Evolutionary conservation across 2,888 invertebrate genomes (phyloP).

Genomic region (Caenorhabditis angaria): DNA sequence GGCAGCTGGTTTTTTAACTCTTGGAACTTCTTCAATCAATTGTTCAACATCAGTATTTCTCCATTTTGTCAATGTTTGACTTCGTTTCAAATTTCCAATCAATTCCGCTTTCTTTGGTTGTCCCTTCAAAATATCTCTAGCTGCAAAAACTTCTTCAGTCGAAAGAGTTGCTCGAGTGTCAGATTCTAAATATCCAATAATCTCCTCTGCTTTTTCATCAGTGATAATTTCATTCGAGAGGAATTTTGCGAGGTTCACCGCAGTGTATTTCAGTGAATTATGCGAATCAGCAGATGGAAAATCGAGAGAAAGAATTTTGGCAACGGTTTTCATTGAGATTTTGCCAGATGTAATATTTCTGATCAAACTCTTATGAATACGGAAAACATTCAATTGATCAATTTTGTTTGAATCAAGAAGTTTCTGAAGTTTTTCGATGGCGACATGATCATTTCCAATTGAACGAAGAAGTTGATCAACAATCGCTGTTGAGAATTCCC

Average conservation of each 20-base stretch:
- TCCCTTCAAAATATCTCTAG: conserved; percentile 7
- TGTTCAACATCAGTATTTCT: conserved; percentile 11
- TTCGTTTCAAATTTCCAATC: conserved; percentile 27
- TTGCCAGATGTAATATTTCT: not conserved
- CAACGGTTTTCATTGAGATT: conserved; percentile 13
- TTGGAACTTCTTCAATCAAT: conserved; percentile 16
- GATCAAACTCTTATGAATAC: conserved; percentile 1
- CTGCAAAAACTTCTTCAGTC: conserved; percentile 24
- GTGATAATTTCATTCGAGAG: conserved; percentile 29
- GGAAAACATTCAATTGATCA: conserved; percentile 8
- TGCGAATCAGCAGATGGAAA: conserved; percentile 12
- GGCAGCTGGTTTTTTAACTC: conserved; percentile 14
- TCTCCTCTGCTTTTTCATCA: conserved; percentile 9
- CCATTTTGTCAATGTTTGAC: conserved; percentile 40
- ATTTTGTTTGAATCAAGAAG: conserved; percentile 32
- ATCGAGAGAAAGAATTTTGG: conserved; percentile 25
- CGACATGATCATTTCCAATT: conserved; percentile 27
- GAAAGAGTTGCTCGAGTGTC: conserved; percentile 18
- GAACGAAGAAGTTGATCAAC: conserved; percentile 26
- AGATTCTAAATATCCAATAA: conserved; percentile 21
- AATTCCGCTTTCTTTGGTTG: conserved; percentile 19
- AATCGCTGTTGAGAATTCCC: conserved; percentile 31
- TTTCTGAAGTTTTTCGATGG: conserved; percentile 18
- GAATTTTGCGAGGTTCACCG: conserved; percentile 22
- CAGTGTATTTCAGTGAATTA: conserved; percentile 12